Base-by-base conservation (phyloP, 2,888 invertebrate genomes). In the Himalopsyche anomala region DNA sequence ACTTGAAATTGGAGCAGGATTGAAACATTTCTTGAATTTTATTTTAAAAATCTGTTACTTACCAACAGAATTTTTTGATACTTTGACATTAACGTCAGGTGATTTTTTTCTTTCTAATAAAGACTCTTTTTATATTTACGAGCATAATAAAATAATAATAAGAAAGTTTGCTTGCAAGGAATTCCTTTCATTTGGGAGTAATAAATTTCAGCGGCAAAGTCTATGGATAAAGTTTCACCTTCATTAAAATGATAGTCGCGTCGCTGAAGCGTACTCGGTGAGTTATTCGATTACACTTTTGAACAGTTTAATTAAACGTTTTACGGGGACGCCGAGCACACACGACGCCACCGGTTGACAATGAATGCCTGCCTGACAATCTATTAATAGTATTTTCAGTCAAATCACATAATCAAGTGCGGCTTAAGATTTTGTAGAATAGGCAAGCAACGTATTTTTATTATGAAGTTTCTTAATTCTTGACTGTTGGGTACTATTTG, bases 171-270 rank as follows among this genome's bases (percentile, higher is more conserved):
- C 62, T 62, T n/a, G 62, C n/a, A 19, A 62, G 62, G 19, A 19
- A 62, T 62, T 62, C 62, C 62, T 62, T 62, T 62, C 62, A 62
- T 62, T 62, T 62, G 62, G 28, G 62, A 62, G 62, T 62, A 62
- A 62, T 62, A 62, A 62, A 62, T 62, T 62, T 19, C 62, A 19
- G 28, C 62, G 19, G 3, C 62, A 19, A 19, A 62, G 62, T 62
- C 62, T 62, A 62, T 62, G 62, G 62, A 62, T 62, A 62, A 62
- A 62, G 62, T 62, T 62, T 62, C 19, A 19, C 62, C 62, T 62
- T 62, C 62, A 62, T 62, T 62, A 62, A 62, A 62, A 62, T 62
- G 62, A 62, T 62, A 62, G 62, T 62, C 62, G 62, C 62, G 62
- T 28, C 28, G 62, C 62, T 28, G 62, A 19, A 19, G 62, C 62